Evolutionary conservation across 2,113 vertebrate species (phyloP).

Genomic region (Myxocyprinus asiaticus): DNA sequence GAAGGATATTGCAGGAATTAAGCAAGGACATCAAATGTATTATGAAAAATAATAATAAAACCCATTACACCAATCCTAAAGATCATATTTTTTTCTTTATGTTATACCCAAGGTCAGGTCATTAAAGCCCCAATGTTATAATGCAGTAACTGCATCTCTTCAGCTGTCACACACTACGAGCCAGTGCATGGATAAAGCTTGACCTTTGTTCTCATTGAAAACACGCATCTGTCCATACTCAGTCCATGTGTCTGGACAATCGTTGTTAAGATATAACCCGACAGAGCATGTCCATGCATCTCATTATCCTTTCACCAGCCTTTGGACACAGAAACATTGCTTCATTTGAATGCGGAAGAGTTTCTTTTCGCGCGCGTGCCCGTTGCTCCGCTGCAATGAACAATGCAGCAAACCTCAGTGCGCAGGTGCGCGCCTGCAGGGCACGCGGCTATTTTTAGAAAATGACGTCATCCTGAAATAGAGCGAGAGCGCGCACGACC

Average conservation of each 20-base stretch:
- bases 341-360: slow-evolving; percentile 40
- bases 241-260: not conserved
- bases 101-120: not conserved
- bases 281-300: not conserved
- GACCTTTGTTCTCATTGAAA: not conserved
- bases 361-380: slow-evolving; percentile 53
- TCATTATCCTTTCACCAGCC: not conserved
- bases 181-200: not conserved
- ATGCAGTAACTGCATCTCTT: slow-evolving; percentile 6
- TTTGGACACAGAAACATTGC: slow-evolving; percentile 8
- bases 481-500: slow-evolving; percentile 56
- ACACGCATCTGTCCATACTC: not conserved
- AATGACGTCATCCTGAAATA: slow-evolving; percentile 88
- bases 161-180: too few relatives aligned
- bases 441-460: slow-evolving; percentile 80
- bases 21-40: too few relatives aligned
- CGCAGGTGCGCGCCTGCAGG: slow-evolving; percentile 72
- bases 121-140: not conserved
- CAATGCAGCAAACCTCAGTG: slow-evolving; percentile 75
- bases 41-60: too few relatives aligned
- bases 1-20: too few relatives aligned
- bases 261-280: not conserved
- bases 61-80: not conserved
- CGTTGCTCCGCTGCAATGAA: slow-evolving; percentile 71
- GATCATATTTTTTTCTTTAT: not conserved